These are phyloP conservation scores for Marmota flaviventris DNA, from an alignment of 2,113 vertebrate species.

Conservation along the genomic window DNA sequence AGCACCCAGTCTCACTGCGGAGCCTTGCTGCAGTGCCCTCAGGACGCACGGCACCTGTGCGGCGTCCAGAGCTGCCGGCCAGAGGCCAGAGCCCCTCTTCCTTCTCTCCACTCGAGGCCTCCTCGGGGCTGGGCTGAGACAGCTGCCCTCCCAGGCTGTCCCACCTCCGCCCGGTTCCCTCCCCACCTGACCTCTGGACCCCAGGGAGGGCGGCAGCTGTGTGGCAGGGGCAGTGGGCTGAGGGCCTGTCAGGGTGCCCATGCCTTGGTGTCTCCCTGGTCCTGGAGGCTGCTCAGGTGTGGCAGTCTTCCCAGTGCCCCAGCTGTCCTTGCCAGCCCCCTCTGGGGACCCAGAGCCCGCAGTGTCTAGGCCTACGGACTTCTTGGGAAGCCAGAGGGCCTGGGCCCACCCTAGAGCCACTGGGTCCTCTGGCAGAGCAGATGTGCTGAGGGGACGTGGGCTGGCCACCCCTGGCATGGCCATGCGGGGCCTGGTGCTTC, in stretches of 20 bases:
- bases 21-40: not conserved
- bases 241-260: not conserved
- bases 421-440: not conserved
- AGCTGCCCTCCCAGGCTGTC: not conserved
- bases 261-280: fast-evolving
- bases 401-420: not conserved
- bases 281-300: not conserved
- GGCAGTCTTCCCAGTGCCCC: not conserved
- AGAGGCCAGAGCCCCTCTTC: too few species aligned
- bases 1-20: too few species aligned
- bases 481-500: too few species aligned
- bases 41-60: not conserved
- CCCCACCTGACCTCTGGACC: not conserved
- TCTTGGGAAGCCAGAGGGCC: not conserved
- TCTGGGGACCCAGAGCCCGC: not conserved
- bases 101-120: not conserved
- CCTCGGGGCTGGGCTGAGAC: not conserved
- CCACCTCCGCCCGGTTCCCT: not conserved
- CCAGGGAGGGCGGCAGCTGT: not conserved
- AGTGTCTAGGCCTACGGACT: not conserved
- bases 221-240: not conserved
- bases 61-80: fast-evolving
- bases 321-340: not conserved
- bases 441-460: not conserved
- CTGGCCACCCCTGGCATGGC: not conserved